A percentile compares a stretch with the other conserved stretches of the same genome.
phyloP scores from a whole-genome alignment of 2,888 invertebrate genomes.

The Phasia obesa region DNA sequence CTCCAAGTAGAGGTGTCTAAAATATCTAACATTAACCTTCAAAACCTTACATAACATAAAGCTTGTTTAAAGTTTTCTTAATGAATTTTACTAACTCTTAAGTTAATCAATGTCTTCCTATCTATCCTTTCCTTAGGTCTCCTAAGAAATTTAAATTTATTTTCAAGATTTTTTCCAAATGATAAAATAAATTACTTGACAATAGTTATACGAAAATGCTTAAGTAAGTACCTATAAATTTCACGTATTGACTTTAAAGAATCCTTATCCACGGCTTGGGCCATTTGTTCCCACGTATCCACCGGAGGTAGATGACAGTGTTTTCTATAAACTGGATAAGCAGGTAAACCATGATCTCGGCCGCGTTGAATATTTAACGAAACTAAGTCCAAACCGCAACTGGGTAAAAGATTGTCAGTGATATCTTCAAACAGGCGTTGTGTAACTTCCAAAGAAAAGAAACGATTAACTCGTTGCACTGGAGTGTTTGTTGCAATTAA shows the following conservation, averaged over 20 bases:
- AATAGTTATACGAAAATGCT: background rate
- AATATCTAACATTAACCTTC: too few species aligned
- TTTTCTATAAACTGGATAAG: conserved; percentile 90
- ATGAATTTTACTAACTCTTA: too few species aligned
- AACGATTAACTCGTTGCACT: conserved; percentile 83
- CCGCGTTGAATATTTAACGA: conserved; percentile 95
- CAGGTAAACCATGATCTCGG: conserved; percentile 92
- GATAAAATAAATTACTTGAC: too few species aligned
- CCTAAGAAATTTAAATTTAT: too few species aligned
- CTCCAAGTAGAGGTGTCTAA: too few species aligned
- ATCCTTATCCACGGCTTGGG: conserved; percentile 85
- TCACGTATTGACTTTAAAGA: conserved; percentile 85
- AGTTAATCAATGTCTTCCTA: too few species aligned
- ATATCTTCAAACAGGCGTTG: conserved; percentile 80
- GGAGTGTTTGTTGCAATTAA: conserved; percentile 87
- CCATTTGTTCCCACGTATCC: conserved; percentile 86
- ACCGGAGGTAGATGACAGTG: conserved; percentile 88
- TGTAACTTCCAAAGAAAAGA: conserved; percentile 81
- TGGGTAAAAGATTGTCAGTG: conserved; percentile 77
- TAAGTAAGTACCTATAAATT: conserved; percentile 85
- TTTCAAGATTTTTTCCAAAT: too few species aligned
- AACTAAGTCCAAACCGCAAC: conserved; percentile 92
- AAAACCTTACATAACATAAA: too few species aligned
- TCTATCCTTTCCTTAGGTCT: too few species aligned
- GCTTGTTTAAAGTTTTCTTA: too few species aligned